Percentiles rank a stretch among this genome's conserved stretches.
Evolutionary conservation across 2,113 vertebrate species (phyloP).

Genomic region (Phalacrocorax aristotelis): DNA sequence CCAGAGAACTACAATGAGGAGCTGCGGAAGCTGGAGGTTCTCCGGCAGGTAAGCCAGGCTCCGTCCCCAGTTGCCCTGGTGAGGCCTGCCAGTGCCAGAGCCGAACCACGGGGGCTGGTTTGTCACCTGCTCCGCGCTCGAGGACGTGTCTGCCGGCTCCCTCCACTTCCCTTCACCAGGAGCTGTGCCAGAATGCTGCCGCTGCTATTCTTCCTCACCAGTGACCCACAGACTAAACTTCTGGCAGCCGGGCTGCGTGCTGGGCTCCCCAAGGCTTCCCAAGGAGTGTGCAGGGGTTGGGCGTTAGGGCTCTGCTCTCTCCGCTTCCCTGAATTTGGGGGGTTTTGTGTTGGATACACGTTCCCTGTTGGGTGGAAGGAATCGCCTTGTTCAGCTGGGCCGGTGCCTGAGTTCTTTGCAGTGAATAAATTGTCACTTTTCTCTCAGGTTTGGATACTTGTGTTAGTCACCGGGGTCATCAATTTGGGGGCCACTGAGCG

Average conservation of each 20-base stretch:
- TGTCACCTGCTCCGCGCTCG: rapidly evolving
- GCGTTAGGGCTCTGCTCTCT: not conserved
- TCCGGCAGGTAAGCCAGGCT: constrained; percentile 82
- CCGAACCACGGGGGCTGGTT: too few relatives aligned
- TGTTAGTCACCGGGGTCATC: not conserved
- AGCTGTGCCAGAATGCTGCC: rapidly evolving
- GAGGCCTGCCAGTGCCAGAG: not conserved
- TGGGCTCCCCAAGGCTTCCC: too few relatives aligned
- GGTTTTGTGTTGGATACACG: not conserved
- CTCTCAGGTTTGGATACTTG: not conserved
- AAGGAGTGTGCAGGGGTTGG: not conserved
- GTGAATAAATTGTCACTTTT: not conserved
- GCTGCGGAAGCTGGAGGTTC: constrained; percentile 91
- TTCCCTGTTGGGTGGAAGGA: not conserved
- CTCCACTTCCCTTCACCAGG: rapidly evolving
- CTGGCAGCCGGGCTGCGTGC: rapidly evolving
- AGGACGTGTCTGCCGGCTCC: rapidly evolving
- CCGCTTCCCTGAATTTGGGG: not conserved
- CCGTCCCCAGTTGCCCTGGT: rapidly evolving
- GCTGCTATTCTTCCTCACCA: not conserved
- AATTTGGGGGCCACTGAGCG: not conserved
- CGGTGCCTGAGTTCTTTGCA: not conserved
- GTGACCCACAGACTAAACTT: rapidly evolving
- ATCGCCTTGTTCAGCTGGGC: not conserved
- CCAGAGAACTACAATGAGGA: constrained; percentile 96